Percentiles rank a stretch among this genome's conserved stretches.
Conservation (phyloP, 2,797 vertebrate genomes). For the Chaunax sp. region DNA sequence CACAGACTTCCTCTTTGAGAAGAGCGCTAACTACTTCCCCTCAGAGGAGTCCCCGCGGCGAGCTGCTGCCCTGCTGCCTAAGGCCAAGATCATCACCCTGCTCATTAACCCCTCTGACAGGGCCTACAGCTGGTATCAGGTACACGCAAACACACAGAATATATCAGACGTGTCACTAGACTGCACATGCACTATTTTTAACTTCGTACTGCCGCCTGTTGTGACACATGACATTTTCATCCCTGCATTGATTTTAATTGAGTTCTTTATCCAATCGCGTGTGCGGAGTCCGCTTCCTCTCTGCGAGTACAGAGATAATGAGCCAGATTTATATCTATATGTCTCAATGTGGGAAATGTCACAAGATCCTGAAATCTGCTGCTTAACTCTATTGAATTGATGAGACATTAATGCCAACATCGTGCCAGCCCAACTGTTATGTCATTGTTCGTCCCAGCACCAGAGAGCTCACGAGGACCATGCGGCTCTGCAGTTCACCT, state of each 20-base stretch:
- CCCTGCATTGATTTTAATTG: conserved; percentile 27
- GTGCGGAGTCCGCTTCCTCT: neutral
- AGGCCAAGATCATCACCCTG: conserved; percentile 97
- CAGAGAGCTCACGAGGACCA: conserved; percentile 95
- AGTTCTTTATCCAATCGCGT: conserved; percentile 20
- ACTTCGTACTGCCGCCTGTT: conserved; percentile 4
- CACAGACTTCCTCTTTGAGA: conserved; percentile 95
- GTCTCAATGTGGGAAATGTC: conserved; percentile 31
- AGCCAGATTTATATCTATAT: conserved; percentile 34
- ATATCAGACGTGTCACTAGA: neutral
- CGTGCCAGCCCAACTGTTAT: conserved; percentile 25
- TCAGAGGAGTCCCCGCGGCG: conserved; percentile 93
- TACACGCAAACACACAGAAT: conserved; percentile 61
- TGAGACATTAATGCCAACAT: conserved; percentile 45
- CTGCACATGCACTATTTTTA: conserved; percentile 5
- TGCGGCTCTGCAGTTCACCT: conserved; percentile 90
- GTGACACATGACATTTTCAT: conserved; percentile 12
- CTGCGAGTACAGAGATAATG: conserved; percentile 24
- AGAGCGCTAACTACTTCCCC: conserved; percentile 97
- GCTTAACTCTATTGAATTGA: conserved; percentile 36
- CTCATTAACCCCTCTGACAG: conserved; percentile 96
- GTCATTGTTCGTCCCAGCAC: conserved; percentile 81
- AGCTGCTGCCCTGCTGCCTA: conserved; percentile 91
- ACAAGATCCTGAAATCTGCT: conserved; percentile 21
- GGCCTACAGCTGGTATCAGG: conserved; percentile 99